A percentile compares a stretch with the other conserved stretches of the same genome.
These are phyloP conservation scores for Darevskia nairensis DNA, from an alignment of 2,797 vertebrate genomes.

Conservation along the genomic window DNA sequence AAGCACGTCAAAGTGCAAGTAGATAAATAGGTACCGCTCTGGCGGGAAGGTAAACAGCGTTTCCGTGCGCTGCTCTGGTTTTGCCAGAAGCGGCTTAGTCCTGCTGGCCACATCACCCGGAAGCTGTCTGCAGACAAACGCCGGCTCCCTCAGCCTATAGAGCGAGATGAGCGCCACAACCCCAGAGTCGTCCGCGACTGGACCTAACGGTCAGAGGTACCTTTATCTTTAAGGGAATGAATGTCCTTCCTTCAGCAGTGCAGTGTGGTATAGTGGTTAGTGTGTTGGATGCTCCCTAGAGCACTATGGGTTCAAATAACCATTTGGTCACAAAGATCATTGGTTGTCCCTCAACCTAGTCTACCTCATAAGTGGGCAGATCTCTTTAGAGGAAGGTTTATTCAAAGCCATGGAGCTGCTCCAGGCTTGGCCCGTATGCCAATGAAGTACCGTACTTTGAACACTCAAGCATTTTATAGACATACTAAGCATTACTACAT, in stretches of 20 bases:
- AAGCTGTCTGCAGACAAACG: no score
- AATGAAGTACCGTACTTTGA: neutral
- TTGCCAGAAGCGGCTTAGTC: no score
- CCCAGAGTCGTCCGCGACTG: no score
- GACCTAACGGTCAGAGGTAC: no score
- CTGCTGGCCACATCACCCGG: no score
- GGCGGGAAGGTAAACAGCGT: no score
- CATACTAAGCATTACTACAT: neutral
- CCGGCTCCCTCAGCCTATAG: no score
- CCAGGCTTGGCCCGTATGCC: neutral
- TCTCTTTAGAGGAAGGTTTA: neutral
- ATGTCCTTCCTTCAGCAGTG: neutral
- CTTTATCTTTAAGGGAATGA: neutral
- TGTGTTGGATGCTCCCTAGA: neutral
- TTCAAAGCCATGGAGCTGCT: neutral
- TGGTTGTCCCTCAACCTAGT: neutral
- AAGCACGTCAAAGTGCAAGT: no score
- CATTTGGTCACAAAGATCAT: no score
- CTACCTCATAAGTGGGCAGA: neutral
- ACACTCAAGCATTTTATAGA: neutral
- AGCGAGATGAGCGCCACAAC: no score
- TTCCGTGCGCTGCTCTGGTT: no score
- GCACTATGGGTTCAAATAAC: neutral
- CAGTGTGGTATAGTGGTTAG: neutral
- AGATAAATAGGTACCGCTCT: no score